phyloP scores from a whole-genome alignment of 2,888 invertebrate species.

The Sphaerophoria rueppellii region DNA sequence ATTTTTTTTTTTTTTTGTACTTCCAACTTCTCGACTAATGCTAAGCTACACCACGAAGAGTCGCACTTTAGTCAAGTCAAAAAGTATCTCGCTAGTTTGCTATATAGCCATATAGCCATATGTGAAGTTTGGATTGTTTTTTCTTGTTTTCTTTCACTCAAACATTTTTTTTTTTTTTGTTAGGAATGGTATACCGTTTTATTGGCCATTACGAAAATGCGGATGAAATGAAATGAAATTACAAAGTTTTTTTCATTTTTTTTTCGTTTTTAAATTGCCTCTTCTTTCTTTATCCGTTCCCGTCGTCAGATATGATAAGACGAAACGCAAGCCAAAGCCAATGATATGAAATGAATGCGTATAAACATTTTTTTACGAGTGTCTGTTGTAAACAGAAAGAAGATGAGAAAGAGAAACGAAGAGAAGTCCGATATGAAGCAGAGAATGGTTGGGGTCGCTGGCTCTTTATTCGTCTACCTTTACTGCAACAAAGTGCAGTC shows the following conservation, averaged over 20 bases:
- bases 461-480: slow-evolving; percentile 6
- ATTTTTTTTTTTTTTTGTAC: slow-evolving; percentile 14
- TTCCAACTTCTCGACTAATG: slow-evolving; percentile 11
- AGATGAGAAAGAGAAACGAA: slow-evolving; percentile 30
- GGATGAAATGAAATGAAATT: slow-evolving; percentile 70
- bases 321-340: slow-evolving; percentile 8
- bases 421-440: slow-evolving; percentile 34
- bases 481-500: slow-evolving; percentile 39
- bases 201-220: slow-evolving; percentile 73
- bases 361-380: background rate
- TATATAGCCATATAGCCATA: slow-evolving; percentile 40
- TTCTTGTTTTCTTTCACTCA: slow-evolving; percentile 38
- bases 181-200: slow-evolving; percentile 68
- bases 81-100: slow-evolving; percentile 9
- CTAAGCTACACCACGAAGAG: slow-evolving; percentile 1
- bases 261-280: slow-evolving; percentile 24
- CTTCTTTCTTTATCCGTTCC: slow-evolving; percentile 41
- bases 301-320: slow-evolving; percentile 41
- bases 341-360: slow-evolving; percentile 29
- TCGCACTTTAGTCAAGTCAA: slow-evolving; percentile 30
- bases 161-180: slow-evolving; percentile 25
- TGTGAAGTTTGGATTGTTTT: slow-evolving; percentile 53
- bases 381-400: slow-evolving; percentile 34
- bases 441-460: slow-evolving; percentile 52
- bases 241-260: slow-evolving; percentile 55